Percentiles rank a stretch among this genome's conserved stretches.
Evolutionary conservation across 1,140 invertebrate genomes (phyloP).

Genomic region (Eriosoma lanigerum): DNA sequence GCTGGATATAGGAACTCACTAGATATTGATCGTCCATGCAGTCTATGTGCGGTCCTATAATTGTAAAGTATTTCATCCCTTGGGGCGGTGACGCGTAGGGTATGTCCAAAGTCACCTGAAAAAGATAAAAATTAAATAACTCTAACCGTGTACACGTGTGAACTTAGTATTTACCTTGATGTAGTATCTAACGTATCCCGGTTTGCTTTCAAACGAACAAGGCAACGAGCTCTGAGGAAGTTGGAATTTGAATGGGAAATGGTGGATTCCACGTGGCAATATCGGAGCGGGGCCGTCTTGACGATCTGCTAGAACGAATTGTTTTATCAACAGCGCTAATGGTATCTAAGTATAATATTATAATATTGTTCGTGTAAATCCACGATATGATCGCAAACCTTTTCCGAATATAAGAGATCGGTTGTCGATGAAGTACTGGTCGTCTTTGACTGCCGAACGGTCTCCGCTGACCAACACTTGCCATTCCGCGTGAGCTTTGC

Average conservation of each 20-base stretch:
- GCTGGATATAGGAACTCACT: too few species aligned
- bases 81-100: slow-evolving; percentile 82
- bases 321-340: too few species aligned
- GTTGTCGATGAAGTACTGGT: slow-evolving; percentile 81
- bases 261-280: slow-evolving; percentile 73
- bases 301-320: slow-evolving; percentile 61
- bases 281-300: slow-evolving; percentile 72
- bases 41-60: slow-evolving; percentile 82
- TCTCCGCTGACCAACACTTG: slow-evolving; percentile 79
- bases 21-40: slow-evolving; percentile 85
- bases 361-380: not conserved
- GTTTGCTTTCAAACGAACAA: slow-evolving; percentile 79
- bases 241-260: slow-evolving; percentile 75
- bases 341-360: too few species aligned
- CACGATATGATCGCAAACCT: slow-evolving; percentile 62
- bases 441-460: slow-evolving; percentile 74
- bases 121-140: slow-evolving; percentile 14
- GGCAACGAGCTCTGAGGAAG: slow-evolving; percentile 77
- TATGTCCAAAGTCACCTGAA: slow-evolving; percentile 72
- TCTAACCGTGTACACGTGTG: too few species aligned
- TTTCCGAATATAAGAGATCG: slow-evolving; percentile 76
- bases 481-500: slow-evolving; percentile 81
- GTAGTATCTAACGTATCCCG: slow-evolving; percentile 77
- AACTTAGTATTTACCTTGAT: slow-evolving; percentile 63
- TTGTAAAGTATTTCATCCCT: slow-evolving; percentile 82